Conservation (phyloP, 2,888 invertebrate species). For the Ectobius pallidus region DNA sequence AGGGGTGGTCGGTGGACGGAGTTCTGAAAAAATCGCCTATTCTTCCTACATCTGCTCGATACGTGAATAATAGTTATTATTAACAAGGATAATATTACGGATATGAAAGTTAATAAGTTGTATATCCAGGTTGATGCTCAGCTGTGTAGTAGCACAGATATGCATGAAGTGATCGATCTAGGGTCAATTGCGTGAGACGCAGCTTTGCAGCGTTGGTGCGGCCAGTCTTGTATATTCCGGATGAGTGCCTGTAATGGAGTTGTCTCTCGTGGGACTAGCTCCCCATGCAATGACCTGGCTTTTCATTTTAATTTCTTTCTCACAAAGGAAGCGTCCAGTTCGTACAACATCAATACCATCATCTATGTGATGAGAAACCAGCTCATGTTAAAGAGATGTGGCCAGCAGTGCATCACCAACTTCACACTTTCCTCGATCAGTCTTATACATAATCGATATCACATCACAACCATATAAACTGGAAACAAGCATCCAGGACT, state of each 20-base stretch:
- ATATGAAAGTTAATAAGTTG: not conserved
- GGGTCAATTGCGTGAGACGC: constrained; percentile 1
- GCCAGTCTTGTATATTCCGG: constrained; percentile 16
- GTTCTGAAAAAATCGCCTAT: too few relatives aligned
- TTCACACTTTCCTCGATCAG: too few relatives aligned
- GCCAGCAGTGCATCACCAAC: too few relatives aligned
- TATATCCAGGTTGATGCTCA: too few relatives aligned
- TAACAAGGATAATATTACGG: not conserved
- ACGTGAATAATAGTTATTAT: not conserved
- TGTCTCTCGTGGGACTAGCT: constrained; percentile 12
- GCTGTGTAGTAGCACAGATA: not conserved
- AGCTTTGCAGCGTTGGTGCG: not conserved
- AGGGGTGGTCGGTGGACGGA: too few relatives aligned
- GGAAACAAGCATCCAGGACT: too few relatives aligned
- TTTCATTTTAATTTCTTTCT: constrained; percentile 31
- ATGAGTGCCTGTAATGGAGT: constrained; percentile 27
- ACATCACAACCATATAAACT: too few relatives aligned
- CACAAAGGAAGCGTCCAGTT: constrained; percentile 14
- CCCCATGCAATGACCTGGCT: constrained; percentile 30
- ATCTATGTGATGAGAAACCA: too few relatives aligned
- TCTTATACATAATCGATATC: too few relatives aligned
- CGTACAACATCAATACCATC: not conserved
- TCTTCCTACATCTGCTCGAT: not conserved
- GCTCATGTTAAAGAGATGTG: too few relatives aligned
- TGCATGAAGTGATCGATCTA: not conserved